Percentiles rank a stretch among this genome's conserved stretches.
phyloP scores from a whole-genome alignment of 2,113 vertebrate genomes.

The Elephas maximus region DNA sequence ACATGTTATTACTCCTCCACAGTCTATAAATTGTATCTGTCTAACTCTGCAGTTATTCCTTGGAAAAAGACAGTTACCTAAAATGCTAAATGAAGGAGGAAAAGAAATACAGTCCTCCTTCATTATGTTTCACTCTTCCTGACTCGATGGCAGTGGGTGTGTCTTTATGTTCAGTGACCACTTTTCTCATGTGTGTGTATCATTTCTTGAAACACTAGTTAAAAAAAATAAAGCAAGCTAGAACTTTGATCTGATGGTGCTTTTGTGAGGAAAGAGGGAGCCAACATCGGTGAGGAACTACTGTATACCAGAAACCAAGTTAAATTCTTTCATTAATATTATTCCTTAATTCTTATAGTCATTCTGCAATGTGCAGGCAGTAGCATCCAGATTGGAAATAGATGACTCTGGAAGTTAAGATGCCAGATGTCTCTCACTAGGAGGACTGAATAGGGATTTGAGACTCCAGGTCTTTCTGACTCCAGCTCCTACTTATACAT shows the following conservation, averaged over 20 bases:
- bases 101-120: slow-evolving; percentile 25
- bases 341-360: neutral
- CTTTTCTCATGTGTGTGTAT: neutral
- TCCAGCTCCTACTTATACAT: neutral
- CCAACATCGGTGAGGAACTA: neutral
- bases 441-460: neutral
- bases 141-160: neutral
- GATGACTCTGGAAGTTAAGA: neutral
- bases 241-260: neutral
- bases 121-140: neutral
- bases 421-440: neutral
- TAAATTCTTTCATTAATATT: slow-evolving; percentile 16
- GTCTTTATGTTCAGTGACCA: neutral
- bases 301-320: slow-evolving; percentile 11
- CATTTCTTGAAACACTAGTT: slow-evolving; percentile 27
- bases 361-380: neutral
- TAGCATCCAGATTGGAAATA: slow-evolving; percentile 28
- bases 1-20: neutral
- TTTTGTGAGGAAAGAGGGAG: neutral
- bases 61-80: slow-evolving; percentile 24
- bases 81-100: slow-evolving; percentile 22
- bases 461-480: neutral
- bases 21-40: neutral
- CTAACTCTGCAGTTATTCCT: neutral
- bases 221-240: slow-evolving; percentile 47